A percentile compares a stretch with the other conserved stretches of the same genome.
phyloP scores from a whole-genome alignment of 2,113 vertebrate species.

The Pteronura brasiliensis region DNA sequence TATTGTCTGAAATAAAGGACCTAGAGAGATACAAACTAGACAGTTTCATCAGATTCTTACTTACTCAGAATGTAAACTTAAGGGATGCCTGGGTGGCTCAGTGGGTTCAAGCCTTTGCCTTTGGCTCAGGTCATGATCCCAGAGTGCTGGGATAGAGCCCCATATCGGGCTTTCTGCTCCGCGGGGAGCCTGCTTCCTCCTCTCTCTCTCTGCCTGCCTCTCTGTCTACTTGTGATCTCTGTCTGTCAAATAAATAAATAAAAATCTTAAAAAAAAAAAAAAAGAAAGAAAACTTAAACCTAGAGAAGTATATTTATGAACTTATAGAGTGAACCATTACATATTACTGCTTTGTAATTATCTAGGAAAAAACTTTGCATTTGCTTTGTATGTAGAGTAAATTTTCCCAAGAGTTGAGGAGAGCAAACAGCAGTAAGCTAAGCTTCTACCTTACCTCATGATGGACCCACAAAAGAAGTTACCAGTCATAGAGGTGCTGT shows the following conservation, averaged over 20 bases:
- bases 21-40: constrained; percentile 3
- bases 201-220: no score
- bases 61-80: background rate
- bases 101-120: no score
- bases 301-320: background rate
- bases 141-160: no score
- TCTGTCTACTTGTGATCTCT: no score
- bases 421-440: background rate
- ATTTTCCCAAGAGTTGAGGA: background rate
- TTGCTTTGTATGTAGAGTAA: background rate
- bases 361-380: background rate
- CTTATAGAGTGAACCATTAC: background rate
- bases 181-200: no score
- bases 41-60: background rate
- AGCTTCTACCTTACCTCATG: background rate
- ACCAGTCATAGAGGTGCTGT: background rate
- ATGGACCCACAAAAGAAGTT: background rate
- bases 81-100: no score
- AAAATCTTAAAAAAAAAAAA: no score
- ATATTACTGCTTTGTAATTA: constrained; percentile 19
- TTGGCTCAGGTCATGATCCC: no score
- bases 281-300: background rate
- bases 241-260: no score
- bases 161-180: no score
- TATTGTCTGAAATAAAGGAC: background rate